Percentiles rank a stretch among this genome's conserved stretches.
Conservation (phyloP, 2,113 vertebrate species). For the Crotalus viridis region DNA sequence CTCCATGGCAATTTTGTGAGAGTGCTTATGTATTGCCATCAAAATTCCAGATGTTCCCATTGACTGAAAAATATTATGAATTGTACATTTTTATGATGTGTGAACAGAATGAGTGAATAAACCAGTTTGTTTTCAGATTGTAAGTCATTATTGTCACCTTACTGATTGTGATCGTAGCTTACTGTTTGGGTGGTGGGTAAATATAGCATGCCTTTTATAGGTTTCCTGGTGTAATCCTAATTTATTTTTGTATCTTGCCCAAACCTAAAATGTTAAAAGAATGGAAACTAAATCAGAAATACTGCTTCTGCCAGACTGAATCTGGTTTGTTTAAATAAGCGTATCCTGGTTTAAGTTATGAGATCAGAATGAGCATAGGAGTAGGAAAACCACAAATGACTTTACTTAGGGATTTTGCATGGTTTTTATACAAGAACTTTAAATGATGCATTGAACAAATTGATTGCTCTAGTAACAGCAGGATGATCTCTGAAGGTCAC, state of each 20-base stretch:
- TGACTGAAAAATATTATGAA: background rate
- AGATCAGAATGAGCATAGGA: background rate
- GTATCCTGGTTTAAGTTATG: background rate
- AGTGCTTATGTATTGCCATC: background rate
- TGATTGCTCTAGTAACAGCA: background rate
- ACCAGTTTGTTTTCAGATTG: background rate
- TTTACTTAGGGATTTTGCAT: background rate
- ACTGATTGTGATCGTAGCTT: background rate
- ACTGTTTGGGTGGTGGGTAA: background rate
- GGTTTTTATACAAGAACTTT: background rate
- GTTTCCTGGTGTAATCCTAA: background rate
- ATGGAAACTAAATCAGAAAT: background rate
- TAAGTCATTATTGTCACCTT: background rate
- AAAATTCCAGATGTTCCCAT: background rate
- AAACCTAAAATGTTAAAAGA: background rate
- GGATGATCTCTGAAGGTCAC: background rate
- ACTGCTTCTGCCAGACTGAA: background rate
- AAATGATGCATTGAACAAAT: background rate
- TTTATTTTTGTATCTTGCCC: background rate
- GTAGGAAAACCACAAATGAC: background rate
- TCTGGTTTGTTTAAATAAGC: background rate
- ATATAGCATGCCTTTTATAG: background rate
- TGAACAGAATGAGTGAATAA: background rate
- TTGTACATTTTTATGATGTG: background rate
- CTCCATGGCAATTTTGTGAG: background rate